Conservation (phyloP, 2,888 invertebrate genomes). For the Ganaspis brasiliensis region DNA sequence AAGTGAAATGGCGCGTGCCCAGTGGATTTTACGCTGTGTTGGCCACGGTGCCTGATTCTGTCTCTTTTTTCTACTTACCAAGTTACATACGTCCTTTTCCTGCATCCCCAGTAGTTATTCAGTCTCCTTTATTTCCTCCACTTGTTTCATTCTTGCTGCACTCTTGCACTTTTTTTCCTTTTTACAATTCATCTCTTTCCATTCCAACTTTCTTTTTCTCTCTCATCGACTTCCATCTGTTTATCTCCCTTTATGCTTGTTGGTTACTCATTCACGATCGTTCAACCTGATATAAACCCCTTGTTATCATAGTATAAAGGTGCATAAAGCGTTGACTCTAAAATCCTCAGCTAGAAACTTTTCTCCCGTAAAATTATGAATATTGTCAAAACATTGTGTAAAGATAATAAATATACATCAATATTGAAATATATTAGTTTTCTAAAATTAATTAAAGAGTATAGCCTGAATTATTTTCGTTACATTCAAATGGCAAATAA, state of each 20-base stretch:
- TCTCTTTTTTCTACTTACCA: constrained; percentile 48
- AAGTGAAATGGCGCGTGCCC: constrained; percentile 78
- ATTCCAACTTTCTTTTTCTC: constrained; percentile 16
- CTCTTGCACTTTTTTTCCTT: constrained; percentile 40
- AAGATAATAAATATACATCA: no score
- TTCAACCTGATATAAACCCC: constrained; percentile 31
- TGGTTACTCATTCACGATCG: constrained; percentile 35
- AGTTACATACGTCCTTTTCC: constrained; percentile 7
- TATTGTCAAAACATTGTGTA: background rate
- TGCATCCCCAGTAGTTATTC: constrained; percentile 12
- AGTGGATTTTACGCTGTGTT: constrained; percentile 76
- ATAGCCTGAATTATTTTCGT: no score
- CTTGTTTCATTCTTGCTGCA: constrained; percentile 43
- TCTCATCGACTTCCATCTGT: constrained; percentile 23
- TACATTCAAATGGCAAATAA: no score
- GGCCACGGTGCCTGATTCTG: constrained; percentile 67
- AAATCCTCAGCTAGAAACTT: background rate
- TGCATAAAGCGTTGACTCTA: constrained; percentile 13
- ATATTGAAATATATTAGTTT: no score
- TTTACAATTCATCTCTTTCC: constrained; percentile 13
- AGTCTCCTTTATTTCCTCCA: constrained; percentile 20
- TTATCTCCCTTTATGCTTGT: constrained; percentile 36
- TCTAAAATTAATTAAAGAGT: no score
- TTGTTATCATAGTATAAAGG: constrained; percentile 11
- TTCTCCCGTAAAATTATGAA: background rate